Conservation (phyloP, 2,888 invertebrate genomes). For the Agrilus cyanescens region DNA sequence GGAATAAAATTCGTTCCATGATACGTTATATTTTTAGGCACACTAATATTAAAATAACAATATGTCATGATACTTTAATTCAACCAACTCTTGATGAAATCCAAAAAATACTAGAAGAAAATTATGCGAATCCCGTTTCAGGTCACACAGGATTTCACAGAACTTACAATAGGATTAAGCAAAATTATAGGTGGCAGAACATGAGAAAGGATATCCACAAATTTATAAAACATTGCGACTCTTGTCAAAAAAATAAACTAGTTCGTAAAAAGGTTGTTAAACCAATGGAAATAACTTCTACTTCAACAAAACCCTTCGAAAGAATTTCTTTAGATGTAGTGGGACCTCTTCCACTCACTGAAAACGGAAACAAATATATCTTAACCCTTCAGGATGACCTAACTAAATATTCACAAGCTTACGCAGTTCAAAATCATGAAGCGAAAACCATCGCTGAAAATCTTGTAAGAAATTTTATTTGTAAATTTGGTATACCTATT, state of each 20-base stretch:
- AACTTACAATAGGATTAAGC: too few species aligned
- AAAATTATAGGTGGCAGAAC: too few species aligned
- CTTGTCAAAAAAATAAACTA: constrained; percentile 20
- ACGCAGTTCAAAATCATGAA: constrained; percentile 23
- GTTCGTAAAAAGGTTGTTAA: constrained; percentile 7
- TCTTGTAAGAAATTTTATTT: constrained; percentile 15
- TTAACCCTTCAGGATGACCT: constrained; percentile 27
- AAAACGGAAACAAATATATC: constrained; percentile 23
- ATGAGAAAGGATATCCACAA: too few species aligned
- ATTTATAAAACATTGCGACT: constrained; percentile 15
- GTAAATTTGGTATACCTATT: constrained; percentile 14
- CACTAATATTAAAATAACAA: too few species aligned
- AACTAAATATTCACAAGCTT: constrained; percentile 26
- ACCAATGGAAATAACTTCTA: constrained; percentile 22
- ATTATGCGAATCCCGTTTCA: too few species aligned
- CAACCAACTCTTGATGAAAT: too few species aligned
- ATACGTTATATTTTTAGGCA: too few species aligned
- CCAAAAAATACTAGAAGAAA: too few species aligned
- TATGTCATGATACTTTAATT: too few species aligned
- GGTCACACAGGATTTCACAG: too few species aligned
- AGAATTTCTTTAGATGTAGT: constrained; percentile 24
- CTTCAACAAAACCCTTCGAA: constrained; percentile 22
- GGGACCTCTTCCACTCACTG: constrained; percentile 22
- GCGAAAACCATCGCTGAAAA: constrained; percentile 22
- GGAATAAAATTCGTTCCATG: too few species aligned